Evolutionary conservation across 2,888 invertebrate genomes (phyloP), one percentile per base, ranked within the genome.

Genomic region (Amiota minor): DNA sequence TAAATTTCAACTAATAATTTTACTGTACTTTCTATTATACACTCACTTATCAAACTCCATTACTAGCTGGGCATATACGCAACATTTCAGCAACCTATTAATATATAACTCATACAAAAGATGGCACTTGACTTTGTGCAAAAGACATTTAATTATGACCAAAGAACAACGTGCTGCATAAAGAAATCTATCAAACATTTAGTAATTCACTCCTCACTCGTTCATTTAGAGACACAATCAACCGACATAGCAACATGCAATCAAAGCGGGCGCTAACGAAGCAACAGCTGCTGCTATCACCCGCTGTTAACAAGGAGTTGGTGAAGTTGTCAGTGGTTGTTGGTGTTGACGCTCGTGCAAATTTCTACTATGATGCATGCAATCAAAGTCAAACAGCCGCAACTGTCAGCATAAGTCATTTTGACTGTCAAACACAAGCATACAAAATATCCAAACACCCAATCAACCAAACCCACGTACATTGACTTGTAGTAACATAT

Each of bases 381-480:
- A 85, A 84, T 84, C 85, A 85, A 80, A 84, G 84, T 80, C 81
- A 86, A 85, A 83, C 79, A 80, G 79, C 80, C 81, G 76, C 76
- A 80, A 78, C 82, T 80, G 79, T 80, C 78, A 76, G 76, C 80
- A 80, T 79, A 80, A 79, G 78, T 82, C 78, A 82, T 81, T 77
- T 81, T 76, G 74, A 65, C 76, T 75, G 77, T 65, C 77, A 71
- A 71, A 69, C 47, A 56, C 45, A 71, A n/a, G 59, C 20, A 76
- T 64, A 71, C 64, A 73, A 20, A 20, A 56, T 47, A 46, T 1
- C 16, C 14, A n/a, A 10, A 70, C 9, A 71, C 56, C 70, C 62
- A 67, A 14, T 62, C 16, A 45, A n/a, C 14, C 47, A 50, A 14
- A 11, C 46, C 11, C 20, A 62, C 47, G 62, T 65, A 45, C 50